These are phyloP conservation scores for Chauna torquata DNA, from an alignment of 2,113 vertebrate genomes.

Conservation along the genomic window DNA sequence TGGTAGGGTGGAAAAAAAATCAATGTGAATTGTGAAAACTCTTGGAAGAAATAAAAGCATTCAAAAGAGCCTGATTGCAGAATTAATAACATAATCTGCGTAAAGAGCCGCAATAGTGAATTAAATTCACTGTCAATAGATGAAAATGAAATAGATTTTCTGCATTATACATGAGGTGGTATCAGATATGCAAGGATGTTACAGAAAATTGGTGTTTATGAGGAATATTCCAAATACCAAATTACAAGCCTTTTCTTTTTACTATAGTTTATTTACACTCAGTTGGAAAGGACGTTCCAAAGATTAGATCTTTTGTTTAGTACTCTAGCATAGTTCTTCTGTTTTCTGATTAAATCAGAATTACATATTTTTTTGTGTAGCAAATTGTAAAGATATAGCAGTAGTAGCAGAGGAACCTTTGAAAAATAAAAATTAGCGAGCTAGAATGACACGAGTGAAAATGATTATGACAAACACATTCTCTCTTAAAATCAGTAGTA, in stretches of 20 bases:
- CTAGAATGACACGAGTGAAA: slow-evolving; percentile 21
- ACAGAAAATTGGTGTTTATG: slow-evolving; percentile 80
- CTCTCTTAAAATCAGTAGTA: slow-evolving; percentile 58
- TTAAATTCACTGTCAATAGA: slow-evolving; percentile 79
- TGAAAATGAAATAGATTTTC: slow-evolving; percentile 79
- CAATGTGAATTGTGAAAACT: slow-evolving; percentile 65
- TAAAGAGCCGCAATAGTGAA: slow-evolving; percentile 73
- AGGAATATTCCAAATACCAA: slow-evolving; percentile 78
- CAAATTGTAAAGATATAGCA: slow-evolving; percentile 7
- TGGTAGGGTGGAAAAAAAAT: slow-evolving; percentile 44
- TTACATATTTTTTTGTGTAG: slow-evolving; percentile 43
- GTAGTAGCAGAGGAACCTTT: slow-evolving; percentile 10
- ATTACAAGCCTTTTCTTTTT: slow-evolving; percentile 77
- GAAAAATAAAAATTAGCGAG: slow-evolving; percentile 25
- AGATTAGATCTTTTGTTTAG: slow-evolving; percentile 75
- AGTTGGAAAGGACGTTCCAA: slow-evolving; percentile 64
- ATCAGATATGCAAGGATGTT: slow-evolving; percentile 76
- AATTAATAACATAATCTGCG: slow-evolving; percentile 78
- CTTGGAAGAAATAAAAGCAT: slow-evolving; percentile 65
- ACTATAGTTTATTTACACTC: slow-evolving; percentile 74
- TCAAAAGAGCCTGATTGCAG: slow-evolving; percentile 77
- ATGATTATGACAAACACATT: slow-evolving; percentile 37
- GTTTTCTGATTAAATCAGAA: slow-evolving; percentile 64
- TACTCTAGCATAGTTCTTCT: slow-evolving; percentile 33
- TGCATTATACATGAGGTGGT: slow-evolving; percentile 81